Evolutionary conservation across 2,888 invertebrate species (phyloP).

Genomic region (Drosophila helvetica): DNA sequence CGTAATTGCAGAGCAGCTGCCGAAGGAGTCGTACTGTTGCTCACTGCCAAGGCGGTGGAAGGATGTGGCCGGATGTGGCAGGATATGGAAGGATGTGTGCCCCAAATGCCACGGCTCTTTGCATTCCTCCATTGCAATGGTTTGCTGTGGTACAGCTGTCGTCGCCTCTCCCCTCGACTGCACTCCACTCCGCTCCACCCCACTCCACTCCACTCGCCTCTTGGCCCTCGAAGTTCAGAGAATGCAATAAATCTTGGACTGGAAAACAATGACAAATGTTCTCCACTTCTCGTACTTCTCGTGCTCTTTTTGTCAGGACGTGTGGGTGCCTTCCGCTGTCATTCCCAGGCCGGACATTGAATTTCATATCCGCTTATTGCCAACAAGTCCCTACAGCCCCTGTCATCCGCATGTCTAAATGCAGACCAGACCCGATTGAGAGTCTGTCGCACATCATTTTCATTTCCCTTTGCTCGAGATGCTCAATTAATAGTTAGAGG

Average conservation of each 20-base stretch:
- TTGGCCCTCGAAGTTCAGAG: conserved; percentile 24
- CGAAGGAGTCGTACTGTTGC: conserved; percentile 40
- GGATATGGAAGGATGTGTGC: conserved; percentile 35
- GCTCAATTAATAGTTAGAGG: neutral
- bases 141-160: conserved; percentile 16
- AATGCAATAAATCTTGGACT: conserved; percentile 76
- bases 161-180: conserved; percentile 3
- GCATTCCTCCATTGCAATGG: conserved; percentile 41
- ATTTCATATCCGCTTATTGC: conserved; percentile 63
- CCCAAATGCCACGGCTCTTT: conserved; percentile 36
- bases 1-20: conserved; percentile 74
- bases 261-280: conserved; percentile 76
- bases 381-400: conserved; percentile 27
- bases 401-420: conserved; percentile 59
- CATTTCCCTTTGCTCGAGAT: neutral
- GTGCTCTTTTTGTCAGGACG: conserved; percentile 23
- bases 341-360: conserved; percentile 64
- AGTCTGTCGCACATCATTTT: conserved; percentile 23
- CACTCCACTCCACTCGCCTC: neutral
- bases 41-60: conserved; percentile 61
- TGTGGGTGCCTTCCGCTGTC: conserved; percentile 41
- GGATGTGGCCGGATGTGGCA: conserved; percentile 49
- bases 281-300: conserved; percentile 17
- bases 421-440: conserved; percentile 37
- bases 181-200: neutral